phyloP scores from a whole-genome alignment of 2,797 vertebrate species.

The Adrianichthys oophorus region DNA sequence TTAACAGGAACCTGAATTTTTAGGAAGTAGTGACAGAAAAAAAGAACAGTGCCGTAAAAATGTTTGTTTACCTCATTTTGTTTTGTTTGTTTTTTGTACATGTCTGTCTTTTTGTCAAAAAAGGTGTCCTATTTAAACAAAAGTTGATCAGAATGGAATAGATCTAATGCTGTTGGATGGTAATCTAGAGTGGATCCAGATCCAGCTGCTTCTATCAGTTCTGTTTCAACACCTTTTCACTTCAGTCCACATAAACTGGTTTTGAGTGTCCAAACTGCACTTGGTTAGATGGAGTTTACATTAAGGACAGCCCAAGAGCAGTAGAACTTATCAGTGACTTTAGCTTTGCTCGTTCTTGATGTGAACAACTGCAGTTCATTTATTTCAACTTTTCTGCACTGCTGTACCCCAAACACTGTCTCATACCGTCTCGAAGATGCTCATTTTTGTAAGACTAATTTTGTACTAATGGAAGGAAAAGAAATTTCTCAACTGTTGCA shows the following conservation, averaged over 20 bases:
- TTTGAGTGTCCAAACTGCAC: constrained; percentile 38
- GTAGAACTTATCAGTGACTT: constrained; percentile 28
- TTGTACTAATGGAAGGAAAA: constrained; percentile 74
- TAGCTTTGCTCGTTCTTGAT: constrained; percentile 36
- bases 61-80: constrained; percentile 54
- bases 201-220: constrained; percentile 34
- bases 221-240: constrained; percentile 50
- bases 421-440: constrained; percentile 40
- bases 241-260: constrained; percentile 44
- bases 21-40: constrained; percentile 50
- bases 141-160: constrained; percentile 6
- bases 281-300: constrained; percentile 24
- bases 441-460: constrained; percentile 74
- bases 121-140: constrained; percentile 27
- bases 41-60: constrained; percentile 30
- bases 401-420: constrained; percentile 46
- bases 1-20: constrained; percentile 33
- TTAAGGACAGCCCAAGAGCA: constrained; percentile 37
- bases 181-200: constrained; percentile 19
- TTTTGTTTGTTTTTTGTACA: constrained; percentile 38
- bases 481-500: constrained; percentile 58
- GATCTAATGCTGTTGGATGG: constrained; percentile 8
- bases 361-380: constrained; percentile 29
- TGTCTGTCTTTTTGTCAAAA: constrained; percentile 12
- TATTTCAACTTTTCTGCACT: constrained; percentile 51